Conservation (phyloP, 2,797 vertebrate species). For the Mormyrus proboscirostris region DNA sequence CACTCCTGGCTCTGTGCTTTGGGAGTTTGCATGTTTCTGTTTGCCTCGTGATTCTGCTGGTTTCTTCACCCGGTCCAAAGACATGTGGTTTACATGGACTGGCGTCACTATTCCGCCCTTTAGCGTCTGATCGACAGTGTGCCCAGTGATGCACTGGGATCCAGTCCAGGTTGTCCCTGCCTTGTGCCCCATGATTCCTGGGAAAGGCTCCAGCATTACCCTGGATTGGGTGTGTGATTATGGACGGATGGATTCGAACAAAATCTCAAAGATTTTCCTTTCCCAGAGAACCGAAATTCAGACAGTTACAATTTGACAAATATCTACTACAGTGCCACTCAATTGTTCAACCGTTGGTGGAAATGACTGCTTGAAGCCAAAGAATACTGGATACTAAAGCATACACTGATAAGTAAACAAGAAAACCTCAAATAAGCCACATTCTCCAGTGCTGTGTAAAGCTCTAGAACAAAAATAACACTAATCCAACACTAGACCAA, state of each 20-base stretch:
- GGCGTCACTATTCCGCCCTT: background rate
- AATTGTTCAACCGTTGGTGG: background rate
- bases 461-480: background rate
- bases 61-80: background rate
- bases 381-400: background rate
- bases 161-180: background rate
- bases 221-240: background rate
- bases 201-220: background rate
- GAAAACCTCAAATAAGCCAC: background rate
- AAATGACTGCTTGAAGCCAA: background rate
- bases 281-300: background rate
- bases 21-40: background rate
- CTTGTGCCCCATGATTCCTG: background rate
- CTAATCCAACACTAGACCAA: background rate
- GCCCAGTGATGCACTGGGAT: background rate
- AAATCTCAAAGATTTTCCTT: background rate
- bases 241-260: background rate
- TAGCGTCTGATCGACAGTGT: background rate
- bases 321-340: background rate
- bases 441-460: background rate
- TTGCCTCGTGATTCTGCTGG: background rate
- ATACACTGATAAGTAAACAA: background rate
- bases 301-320: background rate
- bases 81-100: constrained; percentile 3
- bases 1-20: background rate